Base-by-base conservation (phyloP, 2,888 invertebrate species). In the Parthenolecanium corni region DNA sequence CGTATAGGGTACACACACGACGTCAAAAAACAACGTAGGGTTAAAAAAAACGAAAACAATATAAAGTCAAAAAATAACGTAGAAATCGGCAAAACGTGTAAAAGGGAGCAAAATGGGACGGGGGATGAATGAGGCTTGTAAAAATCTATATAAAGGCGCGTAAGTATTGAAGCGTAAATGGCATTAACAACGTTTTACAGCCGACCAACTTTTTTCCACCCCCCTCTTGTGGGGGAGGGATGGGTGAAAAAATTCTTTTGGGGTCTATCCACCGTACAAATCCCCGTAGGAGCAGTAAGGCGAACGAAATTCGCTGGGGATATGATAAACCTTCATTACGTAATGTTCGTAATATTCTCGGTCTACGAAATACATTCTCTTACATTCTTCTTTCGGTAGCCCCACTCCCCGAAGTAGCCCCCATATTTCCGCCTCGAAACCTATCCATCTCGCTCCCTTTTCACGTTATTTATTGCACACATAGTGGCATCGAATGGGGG, bases 241-340 rank as follows among this genome's bases (percentile, higher is more conserved):
- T 38, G 54, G 54, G n/a, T n/a, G n/a, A n/a, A 6, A 31, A 31
- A 31, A 31, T 31, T 31, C 31, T 31, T 31, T 31, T 31, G 31
- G 31, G 31, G 31, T 31, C 31, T 31, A 31, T 31, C 56, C 46
- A 56, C n/a, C n/a, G n/a, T n/a, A n/a, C 42, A 56, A 56, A 56
- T 56, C 56, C 56, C 46, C n/a, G 3, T 4, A 42, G 56, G 56
- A 42, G 56, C 44, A 54, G 54, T 54, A 56, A 56, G 24, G 56
- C 56, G 56, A 56, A 44, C 42, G 56, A 56, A 56, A 56, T 56
- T 56, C 56, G 56, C 56, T 46, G 44, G 56, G 56, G 56, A 56
- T 56, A 56, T 56, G 56, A 56, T 56, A 56, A 56, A 56, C 56
- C 46, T 56, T 56, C 56, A 56, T 56, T 56, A 56, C 56, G 56